Conservation (phyloP, 35 echinoderm and acorn worm species). For the Heliocidaris erythrogramma region DNA sequence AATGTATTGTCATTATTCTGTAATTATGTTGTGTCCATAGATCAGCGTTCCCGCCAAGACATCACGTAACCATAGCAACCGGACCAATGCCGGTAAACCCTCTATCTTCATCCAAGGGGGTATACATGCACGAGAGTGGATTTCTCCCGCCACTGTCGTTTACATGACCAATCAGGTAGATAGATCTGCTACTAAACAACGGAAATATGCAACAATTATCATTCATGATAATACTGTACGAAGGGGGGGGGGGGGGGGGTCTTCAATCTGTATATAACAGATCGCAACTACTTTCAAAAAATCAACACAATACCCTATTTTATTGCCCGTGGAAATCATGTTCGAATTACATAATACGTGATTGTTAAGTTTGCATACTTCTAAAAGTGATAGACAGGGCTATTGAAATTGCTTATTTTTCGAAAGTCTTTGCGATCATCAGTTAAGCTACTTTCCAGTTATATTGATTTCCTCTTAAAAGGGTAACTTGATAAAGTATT, state of each 20-base stretch:
- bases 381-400: too few relatives aligned
- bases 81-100: background rate
- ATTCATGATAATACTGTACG: background rate
- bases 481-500: too few relatives aligned
- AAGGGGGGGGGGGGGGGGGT: too few relatives aligned
- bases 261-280: background rate
- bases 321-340: too few relatives aligned
- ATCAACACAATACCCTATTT: background rate
- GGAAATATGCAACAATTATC: background rate
- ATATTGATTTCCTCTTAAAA: too few relatives aligned
- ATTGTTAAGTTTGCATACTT: too few relatives aligned
- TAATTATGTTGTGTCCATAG: background rate
- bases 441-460: too few relatives aligned
- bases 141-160: conserved; percentile 91
- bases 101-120: conserved; percentile 75
- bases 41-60: background rate
- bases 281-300: background rate
- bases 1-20: background rate
- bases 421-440: too few relatives aligned
- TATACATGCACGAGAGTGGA: conserved; percentile 91
- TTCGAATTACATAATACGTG: too few relatives aligned
- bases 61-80: background rate
- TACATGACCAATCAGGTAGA: conserved; percentile 79
- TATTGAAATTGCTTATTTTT: too few relatives aligned
- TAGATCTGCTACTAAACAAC: background rate